A percentile compares a stretch with the other conserved stretches of the same genome.
These are phyloP conservation scores for Diogma glabrata DNA, from an alignment of 2,888 invertebrate genomes.

Conservation along the genomic window DNA sequence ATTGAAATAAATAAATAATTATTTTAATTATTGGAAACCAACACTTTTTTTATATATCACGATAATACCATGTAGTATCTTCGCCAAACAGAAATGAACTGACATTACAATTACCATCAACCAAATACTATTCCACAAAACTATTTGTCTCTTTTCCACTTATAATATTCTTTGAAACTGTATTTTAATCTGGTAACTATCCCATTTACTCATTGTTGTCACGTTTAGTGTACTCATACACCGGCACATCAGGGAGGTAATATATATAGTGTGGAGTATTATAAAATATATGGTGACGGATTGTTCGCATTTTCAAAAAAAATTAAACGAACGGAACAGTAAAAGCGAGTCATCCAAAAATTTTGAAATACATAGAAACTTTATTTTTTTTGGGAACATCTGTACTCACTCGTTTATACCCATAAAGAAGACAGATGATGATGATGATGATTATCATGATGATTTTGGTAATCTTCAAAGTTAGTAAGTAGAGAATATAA, in stretches of 20 bases:
- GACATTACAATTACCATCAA: constrained; percentile 11
- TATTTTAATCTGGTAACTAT: not conserved
- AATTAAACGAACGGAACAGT: constrained; percentile 7
- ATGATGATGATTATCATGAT: too few species aligned
- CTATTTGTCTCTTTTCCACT: constrained; percentile 5
- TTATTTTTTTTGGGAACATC: too few species aligned
- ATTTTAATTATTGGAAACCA: too few species aligned
- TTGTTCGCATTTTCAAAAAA: constrained; percentile 9
- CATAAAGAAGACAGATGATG: too few species aligned
- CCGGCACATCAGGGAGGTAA: constrained; percentile 7
- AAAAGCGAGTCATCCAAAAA: too few species aligned
- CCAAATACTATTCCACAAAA: constrained; percentile 3
- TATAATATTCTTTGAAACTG: not conserved
- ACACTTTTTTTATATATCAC: too few species aligned
- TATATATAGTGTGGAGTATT: constrained; percentile 2
- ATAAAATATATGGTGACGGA: constrained; percentile 7
- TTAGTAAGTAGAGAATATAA: too few species aligned
- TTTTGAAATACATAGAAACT: too few species aligned
- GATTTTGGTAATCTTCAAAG: too few species aligned
- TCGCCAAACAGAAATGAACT: constrained; percentile 12
- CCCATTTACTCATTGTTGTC: not conserved
- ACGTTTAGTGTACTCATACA: constrained; percentile 10
- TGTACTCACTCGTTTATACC: too few species aligned
- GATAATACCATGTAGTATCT: constrained; percentile 6
- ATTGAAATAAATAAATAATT: too few species aligned